Evolutionary conservation across 2,888 invertebrate genomes (phyloP), one percentile per base, ranked within the genome.

Genomic region (Netelia inedita): DNA sequence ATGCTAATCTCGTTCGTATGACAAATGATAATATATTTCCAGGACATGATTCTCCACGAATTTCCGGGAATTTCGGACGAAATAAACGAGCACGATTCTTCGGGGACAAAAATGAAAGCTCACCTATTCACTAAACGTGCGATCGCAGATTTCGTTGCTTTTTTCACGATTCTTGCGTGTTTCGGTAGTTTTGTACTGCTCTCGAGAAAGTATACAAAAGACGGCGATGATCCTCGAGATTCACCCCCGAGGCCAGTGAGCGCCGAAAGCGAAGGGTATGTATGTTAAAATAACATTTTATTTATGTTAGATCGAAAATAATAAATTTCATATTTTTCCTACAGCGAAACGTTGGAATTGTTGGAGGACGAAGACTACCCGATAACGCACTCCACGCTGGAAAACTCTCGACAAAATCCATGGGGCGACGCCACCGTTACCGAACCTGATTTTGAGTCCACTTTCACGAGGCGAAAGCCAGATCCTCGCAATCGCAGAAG

Each of bases 91-190:
- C n/a, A 78, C 19, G 83, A 85, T 74, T 55, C 61, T 3, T n/a
- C 78, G n/a, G 75, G 19, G 61, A 55, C 61, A n/a, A 86, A 74
- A 10, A 28, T 69, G 8, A 69, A 79, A 35, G 57, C 57, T 8
- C 75, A 73, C 19, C 23, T 84, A 11, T 83, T 86, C 46, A 75
- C 88, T 8, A 87, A 79, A 59, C 79, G 85, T 16, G 72, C 85
- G 3, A 50, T 88, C 16, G 86, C 87, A 5, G 91, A 92, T 21
- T 68, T 92, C 11, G 23, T 89, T 0, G 88, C 90, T 0, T 88
- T 91, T 11, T 83, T 87, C 5, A 55, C 86, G 3, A 86, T 92
- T 35, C 89, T 90, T 16, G 81, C 86, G 0, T 69, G 90, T 3
- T 75, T 92, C 10, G 87, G 89, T 11, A 63, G 87, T 1, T 81